Evolutionary conservation across 2,113 vertebrate genomes (phyloP).

Genomic region (Lagopus muta): DNA sequence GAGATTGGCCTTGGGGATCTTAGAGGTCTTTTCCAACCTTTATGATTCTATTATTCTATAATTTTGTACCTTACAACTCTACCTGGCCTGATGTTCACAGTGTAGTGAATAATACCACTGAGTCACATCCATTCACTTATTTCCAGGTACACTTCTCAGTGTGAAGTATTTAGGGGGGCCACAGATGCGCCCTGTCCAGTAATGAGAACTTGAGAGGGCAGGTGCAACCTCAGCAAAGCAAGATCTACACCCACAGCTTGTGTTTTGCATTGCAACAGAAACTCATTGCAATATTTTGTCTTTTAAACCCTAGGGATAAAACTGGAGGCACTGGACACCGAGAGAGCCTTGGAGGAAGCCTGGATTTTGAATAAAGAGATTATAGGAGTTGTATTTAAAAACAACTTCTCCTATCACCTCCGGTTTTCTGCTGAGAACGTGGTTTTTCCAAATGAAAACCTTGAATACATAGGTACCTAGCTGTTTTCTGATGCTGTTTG

Average conservation of each 20-base stretch:
- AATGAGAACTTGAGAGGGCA: neutral
- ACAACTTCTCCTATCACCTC: conserved; percentile 83
- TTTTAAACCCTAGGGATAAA: conserved; percentile 61
- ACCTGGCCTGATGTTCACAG: neutral
- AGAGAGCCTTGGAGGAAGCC: conserved; percentile 83
- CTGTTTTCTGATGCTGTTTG: neutral
- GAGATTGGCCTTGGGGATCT: too few relatives aligned
- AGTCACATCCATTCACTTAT: neutral
- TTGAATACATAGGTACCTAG: conserved; percentile 72
- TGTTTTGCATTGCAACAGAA: neutral
- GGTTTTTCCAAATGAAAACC: conserved; percentile 78
- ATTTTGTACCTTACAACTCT: neutral
- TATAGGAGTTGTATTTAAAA: conserved; percentile 85
- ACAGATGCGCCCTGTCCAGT: too few relatives aligned
- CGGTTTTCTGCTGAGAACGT: conserved; percentile 75
- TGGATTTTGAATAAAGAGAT: conserved; percentile 67
- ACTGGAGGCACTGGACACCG: conserved; percentile 76
- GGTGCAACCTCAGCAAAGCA: too few relatives aligned
- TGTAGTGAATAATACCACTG: neutral
- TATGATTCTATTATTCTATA: too few relatives aligned
- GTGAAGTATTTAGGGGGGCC: neutral
- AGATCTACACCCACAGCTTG: accelerated
- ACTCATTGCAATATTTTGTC: neutral
- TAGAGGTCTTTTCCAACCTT: too few relatives aligned
- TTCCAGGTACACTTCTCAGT: neutral